Base-by-base conservation (phyloP, 2,888 invertebrate genomes). In the Rotaria magnacalcarata region DNA sequence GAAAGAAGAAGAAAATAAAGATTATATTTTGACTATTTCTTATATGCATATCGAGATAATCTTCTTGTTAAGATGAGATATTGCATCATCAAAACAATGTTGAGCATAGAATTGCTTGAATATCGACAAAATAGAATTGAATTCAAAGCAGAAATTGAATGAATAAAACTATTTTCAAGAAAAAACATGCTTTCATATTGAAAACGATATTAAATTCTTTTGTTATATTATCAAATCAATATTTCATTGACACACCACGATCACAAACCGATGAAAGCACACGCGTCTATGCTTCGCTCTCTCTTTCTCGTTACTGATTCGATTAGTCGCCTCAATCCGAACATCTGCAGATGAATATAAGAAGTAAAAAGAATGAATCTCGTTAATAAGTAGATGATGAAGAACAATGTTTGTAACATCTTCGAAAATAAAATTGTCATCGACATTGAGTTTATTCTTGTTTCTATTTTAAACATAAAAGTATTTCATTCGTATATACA, bases 341-440 rank as follows among this genome's bases (percentile, higher is more conserved):
- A 16, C 7, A 67, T 34, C 16, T 67, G 34, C 14, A 27, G 19
- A 19, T 67, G 19, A 67, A 67, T 67, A 34, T 54, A 54, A 54
- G 54, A 54, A 54, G 54, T 54, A 54, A 54, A 21, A 54, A 41
- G 54, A 54, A 41, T 67, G 34, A 34, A 67, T 67, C 10, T 34
- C 34, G 67, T 67, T 67, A 34, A 34, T 14, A 34, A 67, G 19
- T 34, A 34, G 27, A 14, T 3, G 24, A 67, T 16, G 10, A 67
- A 67, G 67, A 34, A 34, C 21, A 67, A 34, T 27, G 67, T 67
- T 67, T 67, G 67, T 14, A 34, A 34, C 34, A 41, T 67, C 34
- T 34, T 19, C 67, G 67, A 67, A 34, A 67, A 34, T 67, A 34
- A 67, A 67, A 67, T 67, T 67, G 67, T 67, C 67, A 67, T 67